Evolutionary conservation across 2,888 invertebrate species (phyloP).

Genomic region (Leucania comma): DNA sequence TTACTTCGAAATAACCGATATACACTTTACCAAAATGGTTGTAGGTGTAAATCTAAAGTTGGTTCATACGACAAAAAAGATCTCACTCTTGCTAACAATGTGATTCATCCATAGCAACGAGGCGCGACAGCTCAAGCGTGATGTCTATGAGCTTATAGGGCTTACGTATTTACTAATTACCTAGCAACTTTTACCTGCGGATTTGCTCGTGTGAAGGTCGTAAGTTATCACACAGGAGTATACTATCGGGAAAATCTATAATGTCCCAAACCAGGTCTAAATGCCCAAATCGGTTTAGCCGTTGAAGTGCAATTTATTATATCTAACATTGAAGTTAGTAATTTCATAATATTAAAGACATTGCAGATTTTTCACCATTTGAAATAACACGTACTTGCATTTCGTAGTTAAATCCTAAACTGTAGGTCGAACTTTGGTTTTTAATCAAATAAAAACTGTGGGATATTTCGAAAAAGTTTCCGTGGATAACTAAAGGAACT

Average conservation of each 20-base stretch:
- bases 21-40: slow-evolving; percentile 3
- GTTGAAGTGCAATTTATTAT: not conserved
- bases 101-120: not conserved
- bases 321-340: not conserved
- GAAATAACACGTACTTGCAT: not conserved
- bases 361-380: too few species aligned
- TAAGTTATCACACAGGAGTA: not conserved
- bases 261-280: not conserved
- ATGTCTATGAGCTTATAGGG: not conserved
- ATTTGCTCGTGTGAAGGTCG: not conserved
- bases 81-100: not conserved
- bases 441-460: too few species aligned
- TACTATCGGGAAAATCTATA: not conserved
- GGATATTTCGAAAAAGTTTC: too few species aligned
- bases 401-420: not conserved
- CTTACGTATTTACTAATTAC: not conserved
- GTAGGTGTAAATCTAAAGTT: not conserved
- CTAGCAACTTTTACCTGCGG: not conserved
- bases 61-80: not conserved
- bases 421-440: too few species aligned
- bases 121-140: not conserved
- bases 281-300: not conserved
- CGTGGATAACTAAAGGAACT: too few species aligned
- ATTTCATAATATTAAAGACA: not conserved
- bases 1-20: not conserved